Percentiles rank a stretch among this genome's conserved stretches.
phyloP scores from a whole-genome alignment of 2,888 invertebrate genomes.

The Drosophila sordidapex region DNA sequence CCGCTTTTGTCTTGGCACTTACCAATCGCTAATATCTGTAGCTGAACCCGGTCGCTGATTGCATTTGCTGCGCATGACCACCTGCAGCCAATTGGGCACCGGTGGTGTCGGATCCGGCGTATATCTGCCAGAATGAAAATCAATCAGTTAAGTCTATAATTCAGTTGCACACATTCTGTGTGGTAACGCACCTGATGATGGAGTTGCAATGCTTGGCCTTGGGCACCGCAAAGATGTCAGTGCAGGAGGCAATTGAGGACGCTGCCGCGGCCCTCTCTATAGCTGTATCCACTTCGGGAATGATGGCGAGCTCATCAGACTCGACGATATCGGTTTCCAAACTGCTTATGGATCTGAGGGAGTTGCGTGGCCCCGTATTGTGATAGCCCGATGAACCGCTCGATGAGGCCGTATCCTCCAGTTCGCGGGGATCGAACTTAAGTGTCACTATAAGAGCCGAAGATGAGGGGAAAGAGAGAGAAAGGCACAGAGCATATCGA shows the following conservation, averaged over 20 bases:
- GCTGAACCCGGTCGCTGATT: constrained; percentile 47
- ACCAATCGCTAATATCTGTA: constrained; percentile 65
- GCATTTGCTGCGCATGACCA: constrained; percentile 85
- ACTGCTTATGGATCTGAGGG: constrained; percentile 75
- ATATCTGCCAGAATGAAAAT: constrained; percentile 67
- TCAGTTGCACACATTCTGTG: neutral
- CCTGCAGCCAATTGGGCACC: constrained; percentile 84
- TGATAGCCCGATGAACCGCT: constrained; percentile 41
- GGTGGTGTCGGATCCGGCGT: constrained; percentile 83
- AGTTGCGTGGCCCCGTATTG: constrained; percentile 60
- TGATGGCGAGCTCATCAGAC: constrained; percentile 64
- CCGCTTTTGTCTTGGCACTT: constrained; percentile 41
- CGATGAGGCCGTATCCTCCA: constrained; percentile 65
- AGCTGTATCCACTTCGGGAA: constrained; percentile 74
- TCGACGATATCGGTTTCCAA: constrained; percentile 67
- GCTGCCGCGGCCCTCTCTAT: constrained; percentile 67
- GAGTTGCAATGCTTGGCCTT: constrained; percentile 80
- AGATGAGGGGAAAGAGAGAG: constrained; percentile 68
- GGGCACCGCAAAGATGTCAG: constrained; percentile 80
- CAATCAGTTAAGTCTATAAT: neutral
- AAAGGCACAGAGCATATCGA: constrained; percentile 78
- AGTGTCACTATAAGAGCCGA: constrained; percentile 83
- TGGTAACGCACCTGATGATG: constrained; percentile 81
- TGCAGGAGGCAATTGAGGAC: constrained; percentile 13
- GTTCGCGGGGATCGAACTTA: constrained; percentile 85